Conservation (phyloP, 2,888 invertebrate species). For the Spodoptera picta region DNA sequence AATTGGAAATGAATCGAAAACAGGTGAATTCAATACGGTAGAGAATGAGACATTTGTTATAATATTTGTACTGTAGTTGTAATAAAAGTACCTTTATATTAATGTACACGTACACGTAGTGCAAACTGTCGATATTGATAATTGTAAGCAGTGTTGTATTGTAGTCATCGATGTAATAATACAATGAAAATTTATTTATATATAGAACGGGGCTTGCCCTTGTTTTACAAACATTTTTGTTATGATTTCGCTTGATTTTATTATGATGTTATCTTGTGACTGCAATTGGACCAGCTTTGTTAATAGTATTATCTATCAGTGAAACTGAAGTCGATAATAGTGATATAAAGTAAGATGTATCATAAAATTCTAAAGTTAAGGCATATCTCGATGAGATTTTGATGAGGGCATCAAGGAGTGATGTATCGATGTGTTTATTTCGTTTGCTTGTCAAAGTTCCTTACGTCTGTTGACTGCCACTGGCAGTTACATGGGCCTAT, state of each 20-base stretch:
- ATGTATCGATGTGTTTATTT: conserved; percentile 43
- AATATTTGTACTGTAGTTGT: conserved; percentile 58
- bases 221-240: conserved; percentile 65
- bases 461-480: conserved; percentile 57
- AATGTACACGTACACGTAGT: conserved; percentile 62
- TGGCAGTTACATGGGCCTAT: conserved; percentile 49
- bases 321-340: conserved; percentile 75
- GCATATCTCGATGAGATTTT: conserved; percentile 68
- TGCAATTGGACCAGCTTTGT: conserved; percentile 82
- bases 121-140: conserved; percentile 74
- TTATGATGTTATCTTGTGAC: conserved; percentile 71
- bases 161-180: conserved; percentile 59
- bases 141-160: conserved; percentile 67
- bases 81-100: conserved; percentile 64
- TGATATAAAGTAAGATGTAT: conserved; percentile 64
- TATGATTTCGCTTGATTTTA: conserved; percentile 78
- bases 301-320: conserved; percentile 76
- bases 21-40: conserved; percentile 42
- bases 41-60: conserved; percentile 34
- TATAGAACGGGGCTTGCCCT: conserved; percentile 34
- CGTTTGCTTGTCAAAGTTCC: conserved; percentile 65
- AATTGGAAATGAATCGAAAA: conserved; percentile 31
- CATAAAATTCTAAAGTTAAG: conserved; percentile 68
- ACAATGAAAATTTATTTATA: conserved; percentile 56
- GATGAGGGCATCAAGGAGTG: conserved; percentile 37